Conservation (phyloP, 2,888 invertebrate species). For the Cosmia trapezina region DNA sequence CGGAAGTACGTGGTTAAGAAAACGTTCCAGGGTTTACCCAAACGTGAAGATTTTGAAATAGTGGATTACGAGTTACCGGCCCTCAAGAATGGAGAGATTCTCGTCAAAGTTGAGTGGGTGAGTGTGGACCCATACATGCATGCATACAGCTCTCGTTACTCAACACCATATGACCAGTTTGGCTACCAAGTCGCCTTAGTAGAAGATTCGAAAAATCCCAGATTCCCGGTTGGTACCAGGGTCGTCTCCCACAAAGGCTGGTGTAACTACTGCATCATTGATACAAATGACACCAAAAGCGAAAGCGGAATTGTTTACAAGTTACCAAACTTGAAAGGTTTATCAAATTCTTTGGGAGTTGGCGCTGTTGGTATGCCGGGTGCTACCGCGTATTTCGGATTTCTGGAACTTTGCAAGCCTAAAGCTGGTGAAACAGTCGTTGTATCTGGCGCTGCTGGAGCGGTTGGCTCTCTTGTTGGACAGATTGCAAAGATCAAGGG, state of each 20-base stretch:
- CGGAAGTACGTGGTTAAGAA: conserved; percentile 84
- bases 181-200: conserved; percentile 82
- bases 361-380: conserved; percentile 93
- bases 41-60: conserved; percentile 89
- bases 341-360: conserved; percentile 89
- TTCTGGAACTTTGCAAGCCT: conserved; percentile 92
- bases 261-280: conserved; percentile 64
- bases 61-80: conserved; percentile 89
- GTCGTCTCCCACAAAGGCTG: conserved; percentile 88
- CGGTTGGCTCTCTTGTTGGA: conserved; percentile 93
- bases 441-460: conserved; percentile 93
- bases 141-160: conserved; percentile 60
- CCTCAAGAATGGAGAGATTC: conserved; percentile 76
- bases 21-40: conserved; percentile 90
- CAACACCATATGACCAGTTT: conserved; percentile 76
- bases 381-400: conserved; percentile 93
- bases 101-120: conserved; percentile 75
- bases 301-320: conserved; percentile 69
- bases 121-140: conserved; percentile 75
- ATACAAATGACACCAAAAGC: conserved; percentile 53
- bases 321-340: conserved; percentile 89
- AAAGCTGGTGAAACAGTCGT: conserved; percentile 93
- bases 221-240: conserved; percentile 91
- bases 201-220: conserved; percentile 90
- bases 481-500: conserved; percentile 94